Evolutionary conservation across 2,113 vertebrate species (phyloP).

Genomic region (Xyrauchen texanus): DNA sequence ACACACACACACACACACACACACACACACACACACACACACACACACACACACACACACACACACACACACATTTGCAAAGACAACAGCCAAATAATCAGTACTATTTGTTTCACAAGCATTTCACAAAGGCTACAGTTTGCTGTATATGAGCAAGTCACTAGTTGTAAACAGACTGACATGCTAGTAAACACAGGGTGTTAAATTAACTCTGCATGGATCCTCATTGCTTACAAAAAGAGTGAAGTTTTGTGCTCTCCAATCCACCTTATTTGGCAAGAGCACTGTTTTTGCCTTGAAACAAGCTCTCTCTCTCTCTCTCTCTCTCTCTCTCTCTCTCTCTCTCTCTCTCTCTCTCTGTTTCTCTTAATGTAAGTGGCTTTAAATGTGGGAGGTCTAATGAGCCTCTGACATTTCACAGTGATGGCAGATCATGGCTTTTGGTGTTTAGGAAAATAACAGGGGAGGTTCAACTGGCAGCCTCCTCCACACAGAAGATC

Average conservation of each 20-base stretch:
- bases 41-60: neutral
- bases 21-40: neutral
- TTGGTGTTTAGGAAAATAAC: conserved; percentile 13
- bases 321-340: too few relatives aligned
- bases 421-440: conserved; percentile 44
- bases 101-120: conserved; percentile 34
- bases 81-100: conserved; percentile 19
- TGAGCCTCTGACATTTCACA: conserved; percentile 54
- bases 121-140: conserved; percentile 27
- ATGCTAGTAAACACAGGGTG: conserved; percentile 36
- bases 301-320: too few relatives aligned
- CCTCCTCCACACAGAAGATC: neutral
- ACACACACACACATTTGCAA: neutral
- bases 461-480: conserved; percentile 6
- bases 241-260: neutral
- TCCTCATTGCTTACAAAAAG: conserved; percentile 9
- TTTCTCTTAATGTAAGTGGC: conserved; percentile 9
- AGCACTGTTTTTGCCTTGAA: neutral
- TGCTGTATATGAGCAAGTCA: neutral
- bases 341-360: neutral
- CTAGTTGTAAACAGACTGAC: conserved; percentile 46
- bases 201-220: conserved; percentile 47
- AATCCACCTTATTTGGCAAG: conserved; percentile 5
- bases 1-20: neutral
- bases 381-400: conserved; percentile 44